Evolutionary conservation across 2,113 vertebrate genomes (phyloP), one percentile per base, ranked within the genome.

Genomic region (Burhinus oedicnemus): DNA sequence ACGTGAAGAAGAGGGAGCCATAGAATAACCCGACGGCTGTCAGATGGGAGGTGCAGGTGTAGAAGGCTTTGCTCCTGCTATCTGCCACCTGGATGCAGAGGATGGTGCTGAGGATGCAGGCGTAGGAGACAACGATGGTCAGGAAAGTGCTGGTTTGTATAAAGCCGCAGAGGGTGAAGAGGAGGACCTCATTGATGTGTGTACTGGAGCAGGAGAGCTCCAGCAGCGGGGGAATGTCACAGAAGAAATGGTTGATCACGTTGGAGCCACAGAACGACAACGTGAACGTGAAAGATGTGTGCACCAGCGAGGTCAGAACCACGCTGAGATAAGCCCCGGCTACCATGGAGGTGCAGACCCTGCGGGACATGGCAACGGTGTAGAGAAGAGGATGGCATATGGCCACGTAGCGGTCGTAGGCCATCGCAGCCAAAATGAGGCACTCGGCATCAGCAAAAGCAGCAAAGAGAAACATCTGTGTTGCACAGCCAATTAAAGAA

Each of bases 11-110:
- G 9, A 98, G 77, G 22, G 96, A 95, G 5, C 91, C 81, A 0
- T 96, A 97, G 11, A 97, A 95, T 7, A 98, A 38, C 34, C 68
- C 27, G 0, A 97, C 79, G 5, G 95, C 90, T 2, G 49, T 83
- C 77, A 97, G 66, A 23, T 97, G 97, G 32, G 96, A 97, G 8
- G 83, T 89, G 45, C 97, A 97, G 13, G 94, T 97, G 20, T 94
- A 96, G 78, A 97, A 96, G 27, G 96, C 94, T 71, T 97, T 97
- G 40, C 40, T 51, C 60, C 79, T 92, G 11, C 91, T 61, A 4
- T 47, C 77, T 7, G 79, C 66, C 6, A 74, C 93, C 1, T 22
- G 95, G 44, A 96, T 78, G 51, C 6, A 49, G 61, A 95, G 34
- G 38, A 95, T 23, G 23, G 95, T 76, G 34, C 74, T 30, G 26